Base-by-base conservation (phyloP, 30 jellyfish, hydroid and myxozoan genomes). In the Hydractinia echinata region DNA sequence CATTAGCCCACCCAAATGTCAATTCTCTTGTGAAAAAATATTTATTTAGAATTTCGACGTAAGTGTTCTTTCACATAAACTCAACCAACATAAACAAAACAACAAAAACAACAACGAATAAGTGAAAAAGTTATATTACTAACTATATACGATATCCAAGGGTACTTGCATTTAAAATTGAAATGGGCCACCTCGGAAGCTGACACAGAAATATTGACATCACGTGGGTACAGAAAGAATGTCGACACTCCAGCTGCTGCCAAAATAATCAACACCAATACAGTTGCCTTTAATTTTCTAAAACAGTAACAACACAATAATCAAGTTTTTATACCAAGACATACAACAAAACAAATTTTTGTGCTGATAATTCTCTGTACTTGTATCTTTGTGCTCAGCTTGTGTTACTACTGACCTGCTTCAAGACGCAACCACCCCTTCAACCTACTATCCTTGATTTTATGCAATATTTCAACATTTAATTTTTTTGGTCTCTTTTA, bases 191-290 rank as follows among this genome's bases (percentile, higher is more conserved):
- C 39, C 66, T 10, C 76, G 7, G 19, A 30, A 8, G 73, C 85
- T 9, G 73, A 5, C 10, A 77, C 53, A 14, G 51, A 7, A 10
- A 77, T 10, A 11, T 77, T 49, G 30, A 77, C 74, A 7, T 14
- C 76, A 18, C 85, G 85, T n/a, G 85, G 85, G 39, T 77, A 77
- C 39, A 77, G 73, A 7, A 77, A 77, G 53, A 53, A 77, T 54
- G 76, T 14, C 18, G 77, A 18, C 7, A 61, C 2, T 53, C 81
- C 85, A 4, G 66, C 72, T 54, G 53, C 49, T 5, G 62, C 20
- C 13, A 60, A 15, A 13, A 77, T 44, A 54, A 77, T 10, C 14
- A 77, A 77, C 21, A 55, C 55, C 76, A 77, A 50, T 19, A 77
- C 5, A 50, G 7, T 53, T 20, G 60, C 53, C 85, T 77, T 77